These are phyloP conservation scores for Hydractinia echinata DNA, from an alignment of 30 jellyfish, hydroid and myxozoan genomes.

Conservation along the genomic window DNA sequence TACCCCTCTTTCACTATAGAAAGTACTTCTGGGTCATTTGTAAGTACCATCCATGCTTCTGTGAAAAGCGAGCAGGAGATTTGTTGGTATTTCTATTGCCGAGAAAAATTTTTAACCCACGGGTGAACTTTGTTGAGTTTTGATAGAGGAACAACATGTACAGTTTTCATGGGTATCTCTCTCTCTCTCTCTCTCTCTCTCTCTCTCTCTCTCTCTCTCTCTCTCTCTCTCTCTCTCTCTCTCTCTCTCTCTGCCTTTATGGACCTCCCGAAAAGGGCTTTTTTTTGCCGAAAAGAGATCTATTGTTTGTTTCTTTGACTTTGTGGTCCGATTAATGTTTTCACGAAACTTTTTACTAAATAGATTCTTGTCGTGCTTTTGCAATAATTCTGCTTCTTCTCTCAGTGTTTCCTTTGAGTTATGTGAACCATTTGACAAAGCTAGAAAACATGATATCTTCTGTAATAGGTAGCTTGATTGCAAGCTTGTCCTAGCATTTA, in stretches of 20 bases:
- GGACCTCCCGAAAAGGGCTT: conserved; percentile 4
- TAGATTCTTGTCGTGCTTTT: not conserved
- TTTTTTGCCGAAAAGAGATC: not conserved
- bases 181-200: too few species aligned
- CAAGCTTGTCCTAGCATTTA: too few species aligned
- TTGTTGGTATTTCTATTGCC: not conserved
- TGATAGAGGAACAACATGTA: not conserved
- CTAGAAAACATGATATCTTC: not conserved
- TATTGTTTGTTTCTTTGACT: not conserved
- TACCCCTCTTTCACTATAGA: too few species aligned
- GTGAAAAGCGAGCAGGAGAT: not conserved
- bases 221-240: not conserved
- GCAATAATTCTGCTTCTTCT: not conserved
- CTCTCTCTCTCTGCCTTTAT: not conserved
- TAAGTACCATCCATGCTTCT: too few species aligned
- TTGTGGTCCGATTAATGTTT: not conserved
- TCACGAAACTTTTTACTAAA: not conserved
- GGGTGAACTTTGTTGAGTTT: not conserved
- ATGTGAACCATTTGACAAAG: not conserved
- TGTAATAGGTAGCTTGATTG: too few species aligned
- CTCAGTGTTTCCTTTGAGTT: not conserved
- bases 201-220: too few species aligned
- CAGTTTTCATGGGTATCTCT: not conserved
- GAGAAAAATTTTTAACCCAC: not conserved
- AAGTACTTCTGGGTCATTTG: too few species aligned